A percentile compares a stretch with the other conserved stretches of the same genome.
These are phyloP conservation scores for Acropora tenuis DNA, from an alignment of 64 coral and sea anemone genomes.

Conservation along the genomic window DNA sequence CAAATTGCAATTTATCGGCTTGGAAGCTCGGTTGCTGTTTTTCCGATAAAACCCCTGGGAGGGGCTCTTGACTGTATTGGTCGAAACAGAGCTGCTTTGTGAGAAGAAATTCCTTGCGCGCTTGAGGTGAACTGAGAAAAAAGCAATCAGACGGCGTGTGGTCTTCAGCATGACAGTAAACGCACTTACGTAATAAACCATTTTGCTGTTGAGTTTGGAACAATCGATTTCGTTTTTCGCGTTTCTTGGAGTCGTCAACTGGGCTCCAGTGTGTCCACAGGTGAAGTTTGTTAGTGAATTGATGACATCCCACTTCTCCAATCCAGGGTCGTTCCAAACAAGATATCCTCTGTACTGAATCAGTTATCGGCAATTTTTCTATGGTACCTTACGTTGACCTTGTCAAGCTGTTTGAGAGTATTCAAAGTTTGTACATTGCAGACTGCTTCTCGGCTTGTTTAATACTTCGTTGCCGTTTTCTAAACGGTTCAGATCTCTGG, in stretches of 20 bases:
- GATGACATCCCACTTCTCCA: background rate
- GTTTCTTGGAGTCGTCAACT: background rate
- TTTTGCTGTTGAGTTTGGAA: background rate
- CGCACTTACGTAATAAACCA: background rate
- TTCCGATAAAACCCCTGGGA: no score
- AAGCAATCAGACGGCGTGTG: background rate
- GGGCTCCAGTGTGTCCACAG: background rate
- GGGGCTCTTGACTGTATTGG: no score
- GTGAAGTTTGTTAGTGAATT: background rate
- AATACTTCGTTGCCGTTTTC: no score
- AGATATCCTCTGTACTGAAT: background rate
- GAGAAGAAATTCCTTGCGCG: slow-evolving; percentile 38
- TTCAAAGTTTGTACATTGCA: background rate
- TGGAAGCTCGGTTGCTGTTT: no score
- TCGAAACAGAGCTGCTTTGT: slow-evolving; percentile 48
- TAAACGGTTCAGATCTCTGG: no score
- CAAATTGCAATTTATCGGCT: no score
- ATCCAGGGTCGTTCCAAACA: background rate
- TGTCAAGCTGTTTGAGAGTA: background rate
- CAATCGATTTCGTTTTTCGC: background rate
- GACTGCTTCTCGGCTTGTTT: background rate
- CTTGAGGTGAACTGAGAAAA: slow-evolving; percentile 5
- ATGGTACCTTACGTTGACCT: background rate
- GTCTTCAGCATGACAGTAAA: slow-evolving; percentile 17
- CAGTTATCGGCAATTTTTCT: background rate